Conservation (phyloP, 2,113 vertebrate species). For the Pollimyrus isidori region DNA sequence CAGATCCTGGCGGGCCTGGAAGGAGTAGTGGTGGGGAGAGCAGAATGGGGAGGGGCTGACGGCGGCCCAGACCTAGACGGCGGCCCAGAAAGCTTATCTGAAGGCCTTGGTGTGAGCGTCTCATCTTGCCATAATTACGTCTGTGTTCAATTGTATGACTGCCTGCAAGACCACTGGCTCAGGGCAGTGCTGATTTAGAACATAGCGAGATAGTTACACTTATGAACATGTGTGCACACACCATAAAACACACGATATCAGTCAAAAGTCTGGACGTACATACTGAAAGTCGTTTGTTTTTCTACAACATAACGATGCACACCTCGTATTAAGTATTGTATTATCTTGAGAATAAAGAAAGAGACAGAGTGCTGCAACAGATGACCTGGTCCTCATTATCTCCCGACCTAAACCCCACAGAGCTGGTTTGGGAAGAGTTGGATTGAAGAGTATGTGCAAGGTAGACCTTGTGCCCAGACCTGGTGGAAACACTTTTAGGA, state of each 20-base stretch:
- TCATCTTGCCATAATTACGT: background rate
- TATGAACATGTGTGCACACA: background rate
- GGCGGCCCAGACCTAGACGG: background rate
- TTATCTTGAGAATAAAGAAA: background rate
- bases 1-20: slow-evolving; percentile 33
- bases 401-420: background rate
- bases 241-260: background rate
- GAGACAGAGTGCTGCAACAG: background rate
- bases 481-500: background rate
- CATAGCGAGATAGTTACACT: background rate
- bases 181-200: background rate
- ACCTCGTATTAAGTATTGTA: background rate
- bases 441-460: background rate
- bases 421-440: background rate
- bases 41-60: background rate
- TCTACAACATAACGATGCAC: background rate
- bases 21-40: background rate
- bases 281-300: background rate
- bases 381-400: background rate
- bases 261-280: background rate
- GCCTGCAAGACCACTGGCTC: background rate
- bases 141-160: background rate
- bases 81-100: background rate
- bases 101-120: background rate
- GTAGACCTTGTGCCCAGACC: background rate